Base-by-base conservation (phyloP, 1,140 invertebrate species). In the Ostrea edulis region DNA sequence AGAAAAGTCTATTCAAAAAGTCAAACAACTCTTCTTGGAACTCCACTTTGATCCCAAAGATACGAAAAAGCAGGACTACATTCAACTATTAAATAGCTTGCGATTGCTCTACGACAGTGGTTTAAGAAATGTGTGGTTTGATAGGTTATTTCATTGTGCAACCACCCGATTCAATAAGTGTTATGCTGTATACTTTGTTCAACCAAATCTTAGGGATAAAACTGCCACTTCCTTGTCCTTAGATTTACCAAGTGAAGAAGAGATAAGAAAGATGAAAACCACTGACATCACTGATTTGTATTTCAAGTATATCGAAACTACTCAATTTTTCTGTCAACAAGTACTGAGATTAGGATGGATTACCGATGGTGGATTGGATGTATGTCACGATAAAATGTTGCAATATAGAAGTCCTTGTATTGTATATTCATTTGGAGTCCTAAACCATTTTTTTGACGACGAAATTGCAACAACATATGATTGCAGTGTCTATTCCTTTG, bases 281-380 rank as follows among this genome's bases (percentile, higher is more conserved):
- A 35, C 25, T 4, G 25, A 35, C 2, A 77, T 77, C 14, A 25
- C 5, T 12, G 25, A 77, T 17, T 77, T 77, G 8, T 77, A 54
- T 85, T 84, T 84, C 53, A 92, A 91, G 4, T 91, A 92, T 84
- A 65, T 90, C 8, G 87, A 65, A 29, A 87, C 85, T 25, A 86
- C 88, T 20, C 90, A 92, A 86, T 29, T 88, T 35, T 20, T 87
- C 51, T 92, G 92, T 87, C 14, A 84, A 7, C 58, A 87, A 35
- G 53, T 90, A 22, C 12, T 85, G 35, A 82, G 92, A 17, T 14
- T 92, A 35, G 92, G 92, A 0, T 84, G 85, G 11, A 84, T 91
- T 22, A 90, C 89, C 0, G 92, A 92, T 71, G 92, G 92, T 5
- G 92, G 92, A 0, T 92, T 91, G 92, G 90, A 92, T 52, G 89